phyloP scores from a whole-genome alignment of 2,113 vertebrate species.

The Rhegmatorhina hoffmannsi region DNA sequence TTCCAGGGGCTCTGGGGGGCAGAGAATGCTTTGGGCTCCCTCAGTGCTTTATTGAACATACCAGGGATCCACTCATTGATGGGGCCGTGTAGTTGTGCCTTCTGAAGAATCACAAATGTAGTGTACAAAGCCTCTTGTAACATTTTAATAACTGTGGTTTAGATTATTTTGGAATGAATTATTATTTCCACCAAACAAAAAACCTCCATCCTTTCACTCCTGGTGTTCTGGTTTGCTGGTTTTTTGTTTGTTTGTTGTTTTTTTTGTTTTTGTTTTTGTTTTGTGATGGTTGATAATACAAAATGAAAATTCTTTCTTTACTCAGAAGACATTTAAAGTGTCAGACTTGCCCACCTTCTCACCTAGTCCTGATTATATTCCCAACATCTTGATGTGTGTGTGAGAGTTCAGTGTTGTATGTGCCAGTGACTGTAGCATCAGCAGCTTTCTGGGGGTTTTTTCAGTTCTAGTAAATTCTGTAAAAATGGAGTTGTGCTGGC shows the following conservation, averaged over 20 bases:
- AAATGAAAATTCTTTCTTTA: neutral
- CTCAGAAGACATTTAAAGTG: neutral
- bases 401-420: neutral
- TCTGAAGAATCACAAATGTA: neutral
- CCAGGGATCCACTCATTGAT: neutral
- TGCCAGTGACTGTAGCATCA: neutral
- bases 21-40: neutral
- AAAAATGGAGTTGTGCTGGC: neutral
- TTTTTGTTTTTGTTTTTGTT: neutral
- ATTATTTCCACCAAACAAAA: neutral
- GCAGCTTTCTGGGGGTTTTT: neutral
- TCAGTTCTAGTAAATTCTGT: neutral
- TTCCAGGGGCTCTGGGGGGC: neutral
- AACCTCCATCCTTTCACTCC: neutral
- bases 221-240: neutral
- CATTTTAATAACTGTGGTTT: neutral
- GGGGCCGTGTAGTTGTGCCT: neutral
- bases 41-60: neutral
- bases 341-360: neutral
- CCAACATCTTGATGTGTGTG: fast-evolving
- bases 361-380: neutral
- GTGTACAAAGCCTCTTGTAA: neutral
- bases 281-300: neutral
- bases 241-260: neutral
- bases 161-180: neutral